Conservation (phyloP, 2,113 vertebrate genomes). For the Danio rerio region GRCz12tu NC_133183.1:26930001-26930500, state of each 20-base stretch:
- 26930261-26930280: neutral
- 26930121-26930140: neutral
- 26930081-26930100: neutral
- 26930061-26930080: neutral
- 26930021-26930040: neutral
- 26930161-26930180: conserved; percentile 91
- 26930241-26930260: conserved; percentile 43
- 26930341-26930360: neutral
- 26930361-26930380: conserved; percentile 13
- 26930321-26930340: neutral
- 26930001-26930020: neutral
- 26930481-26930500: neutral
- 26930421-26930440: neutral
- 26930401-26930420: neutral
- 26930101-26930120: neutral
- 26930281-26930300: neutral
- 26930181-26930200: conserved; percentile 97
- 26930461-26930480: neutral
- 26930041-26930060: neutral
- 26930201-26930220: conserved; percentile 88
- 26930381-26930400: neutral
- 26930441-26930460: neutral
- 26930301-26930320: neutral
- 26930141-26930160: conserved; percentile 84
- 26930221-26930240: conserved; percentile 85